phyloP scores from a whole-genome alignment of 2,888 invertebrate genomes.

The Prenolepis imparis region DNA sequence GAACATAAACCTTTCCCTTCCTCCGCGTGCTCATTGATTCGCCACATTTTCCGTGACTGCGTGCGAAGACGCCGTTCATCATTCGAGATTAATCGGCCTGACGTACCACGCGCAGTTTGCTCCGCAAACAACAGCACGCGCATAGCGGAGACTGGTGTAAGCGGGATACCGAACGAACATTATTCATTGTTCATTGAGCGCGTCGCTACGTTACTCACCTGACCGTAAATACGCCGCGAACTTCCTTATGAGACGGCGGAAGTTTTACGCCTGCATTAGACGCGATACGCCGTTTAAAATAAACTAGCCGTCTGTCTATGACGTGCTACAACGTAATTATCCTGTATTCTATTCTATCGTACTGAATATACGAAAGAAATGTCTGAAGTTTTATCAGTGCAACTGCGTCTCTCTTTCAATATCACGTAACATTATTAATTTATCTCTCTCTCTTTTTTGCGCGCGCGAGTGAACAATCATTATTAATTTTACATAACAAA shows the following conservation, averaged over 20 bases:
- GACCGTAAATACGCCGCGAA: constrained; percentile 52
- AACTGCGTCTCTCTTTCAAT: neutral
- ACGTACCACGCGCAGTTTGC: constrained; percentile 63
- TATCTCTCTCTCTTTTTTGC: neutral
- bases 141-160: constrained; percentile 42
- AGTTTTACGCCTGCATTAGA: constrained; percentile 45
- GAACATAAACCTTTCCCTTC: no score
- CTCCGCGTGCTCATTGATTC: constrained; percentile 47
- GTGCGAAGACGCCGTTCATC: constrained; percentile 64
- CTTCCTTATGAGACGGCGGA: constrained; percentile 29
- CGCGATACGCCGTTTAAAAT: constrained; percentile 21
- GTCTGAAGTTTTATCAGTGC: neutral
- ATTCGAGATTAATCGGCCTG: constrained; percentile 68
- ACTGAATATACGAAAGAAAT: neutral
- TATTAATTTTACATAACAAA: neutral
- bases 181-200: constrained; percentile 63
- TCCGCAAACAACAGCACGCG: constrained; percentile 65
- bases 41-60: constrained; percentile 58
- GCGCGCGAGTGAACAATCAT: neutral
- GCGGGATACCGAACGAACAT: constrained; percentile 57
- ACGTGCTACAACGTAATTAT: constrained; percentile 28
- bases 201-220: constrained; percentile 35
- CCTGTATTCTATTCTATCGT: neutral
- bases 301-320: constrained; percentile 25
- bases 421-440: neutral